Evolutionary conservation across 1,140 invertebrate species (phyloP), one percentile per base, ranked within the genome.

Genomic region (Venturia canescens): DNA sequence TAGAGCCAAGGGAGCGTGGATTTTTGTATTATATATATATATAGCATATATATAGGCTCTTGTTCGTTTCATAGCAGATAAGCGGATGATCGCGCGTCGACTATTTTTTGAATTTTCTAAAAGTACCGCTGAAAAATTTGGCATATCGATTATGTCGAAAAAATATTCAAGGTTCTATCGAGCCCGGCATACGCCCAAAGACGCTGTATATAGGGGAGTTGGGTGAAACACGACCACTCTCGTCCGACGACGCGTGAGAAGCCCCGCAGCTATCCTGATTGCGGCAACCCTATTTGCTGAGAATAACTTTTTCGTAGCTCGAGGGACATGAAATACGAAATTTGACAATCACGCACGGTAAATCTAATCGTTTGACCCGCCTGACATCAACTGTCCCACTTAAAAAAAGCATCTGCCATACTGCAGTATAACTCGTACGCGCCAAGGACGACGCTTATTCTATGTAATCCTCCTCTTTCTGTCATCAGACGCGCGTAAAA

Each of bases 171-270:
- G 38, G 7, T 6, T 13, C 11, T 44, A n/a, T n/a, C n/a, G n/a
- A n/a, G n/a, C n/a, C 38, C 7, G 38, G 11, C 38, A 44, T 44
- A 44, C 13, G 38, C 38, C 2, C 38, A 9, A 44, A 44, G 11
- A 44, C 38, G 11, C 38, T 9, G 63, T 21, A 13, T 79, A 48
- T 70, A 66, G 48, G 78, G 63, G 48, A 63, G 29, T 69, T 38
- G 76, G 89, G 87, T 88, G 88, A 89, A 90, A 87, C 89, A 91
- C n/a, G n/a, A 91, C 91, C 88, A 86, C 87, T 0, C 89, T 90
- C 90, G 89, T 79, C 69, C 34, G 34, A 29, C 27, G 78, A 74
- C 74, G 60, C 82, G 80, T 29, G 44, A 67, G 18, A 34, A 76
- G 50, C 77, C 85, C 85, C 82, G 85, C 80, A 85, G 83, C 86